These are phyloP conservation scores for Aurelia aurita DNA, from an alignment of 30 jellyfish, hydroid and myxozoan genomes.

Conservation along the genomic window DNA sequence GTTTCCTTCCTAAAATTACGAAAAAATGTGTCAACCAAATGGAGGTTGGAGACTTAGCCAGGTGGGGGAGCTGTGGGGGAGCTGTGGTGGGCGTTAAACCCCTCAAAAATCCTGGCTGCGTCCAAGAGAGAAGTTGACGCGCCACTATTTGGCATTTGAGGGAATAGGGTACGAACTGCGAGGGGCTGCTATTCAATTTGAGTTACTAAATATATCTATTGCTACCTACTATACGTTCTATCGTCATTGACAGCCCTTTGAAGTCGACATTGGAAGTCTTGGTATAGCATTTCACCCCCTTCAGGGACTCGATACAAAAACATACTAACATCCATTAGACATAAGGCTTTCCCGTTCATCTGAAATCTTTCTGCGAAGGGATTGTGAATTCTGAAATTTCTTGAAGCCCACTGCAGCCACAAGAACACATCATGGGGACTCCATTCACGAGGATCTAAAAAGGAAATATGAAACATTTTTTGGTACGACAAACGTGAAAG, in stretches of 20 bases:
- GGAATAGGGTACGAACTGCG: too few relatives aligned
- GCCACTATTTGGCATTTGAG: too few relatives aligned
- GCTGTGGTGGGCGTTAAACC: too few relatives aligned
- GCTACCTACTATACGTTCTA: conserved; percentile 58
- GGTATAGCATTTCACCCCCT: conserved; percentile 95
- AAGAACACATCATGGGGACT: conserved; percentile 81
- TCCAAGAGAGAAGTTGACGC: too few relatives aligned
- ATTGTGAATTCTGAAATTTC: conserved; percentile 71
- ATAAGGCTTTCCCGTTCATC: conserved; percentile 98
- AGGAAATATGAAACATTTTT: neutral
- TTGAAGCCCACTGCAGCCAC: conserved; percentile 96
- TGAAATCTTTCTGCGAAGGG: conserved; percentile 92
- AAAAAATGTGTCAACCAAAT: too few relatives aligned
- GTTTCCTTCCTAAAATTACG: too few relatives aligned
- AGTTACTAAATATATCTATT: neutral
- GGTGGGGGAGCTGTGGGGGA: too few relatives aligned
- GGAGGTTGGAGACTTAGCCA: too few relatives aligned
- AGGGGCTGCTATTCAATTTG: too few relatives aligned
- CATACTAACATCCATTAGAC: conserved; percentile 97
- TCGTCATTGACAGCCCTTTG: conserved; percentile 91
- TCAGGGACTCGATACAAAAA: conserved; percentile 95
- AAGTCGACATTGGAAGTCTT: conserved; percentile 93
- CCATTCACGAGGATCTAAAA: conserved; percentile 97
- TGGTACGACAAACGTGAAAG: too few relatives aligned
- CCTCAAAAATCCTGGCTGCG: too few relatives aligned